These are phyloP conservation scores for Aplidium turbinatum DNA, from an alignment of 23 tunicate genomes.

Conservation along the genomic window DNA sequence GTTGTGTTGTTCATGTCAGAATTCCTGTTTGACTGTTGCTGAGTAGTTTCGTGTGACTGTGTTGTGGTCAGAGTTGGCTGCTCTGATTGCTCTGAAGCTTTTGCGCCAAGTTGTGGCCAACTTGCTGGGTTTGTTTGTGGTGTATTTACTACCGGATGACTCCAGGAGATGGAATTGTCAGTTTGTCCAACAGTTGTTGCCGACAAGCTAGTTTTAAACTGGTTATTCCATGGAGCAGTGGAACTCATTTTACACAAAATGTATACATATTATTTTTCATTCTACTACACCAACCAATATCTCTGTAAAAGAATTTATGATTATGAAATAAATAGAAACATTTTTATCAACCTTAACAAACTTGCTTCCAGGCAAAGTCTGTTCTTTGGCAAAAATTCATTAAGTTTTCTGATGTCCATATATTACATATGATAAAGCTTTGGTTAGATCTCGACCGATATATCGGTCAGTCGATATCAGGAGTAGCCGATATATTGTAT, in stretches of 20 bases:
- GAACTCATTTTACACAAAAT: constrained; percentile 24
- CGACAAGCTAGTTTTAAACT: constrained; percentile 21
- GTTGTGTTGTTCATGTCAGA: constrained; percentile 16
- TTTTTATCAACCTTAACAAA: too few species aligned
- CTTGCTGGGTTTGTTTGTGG: constrained; percentile 82
- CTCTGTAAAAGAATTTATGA: too few species aligned
- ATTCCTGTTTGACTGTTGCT: constrained; percentile 58
- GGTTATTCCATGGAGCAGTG: constrained; percentile 46
- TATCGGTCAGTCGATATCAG: too few species aligned
- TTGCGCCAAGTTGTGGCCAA: constrained; percentile 90
- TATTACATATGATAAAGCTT: too few species aligned
- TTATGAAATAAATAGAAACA: too few species aligned
- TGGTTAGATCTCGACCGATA: too few species aligned
- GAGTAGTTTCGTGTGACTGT: constrained; percentile 33
- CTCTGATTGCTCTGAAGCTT: constrained; percentile 33
- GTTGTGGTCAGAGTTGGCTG: constrained; percentile 15
- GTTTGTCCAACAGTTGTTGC: neutral
- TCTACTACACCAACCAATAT: too few species aligned
- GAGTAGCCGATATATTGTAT: too few species aligned
- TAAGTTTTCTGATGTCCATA: too few species aligned
- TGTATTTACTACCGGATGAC: constrained; percentile 47
- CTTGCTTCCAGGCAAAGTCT: too few species aligned
- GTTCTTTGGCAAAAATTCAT: too few species aligned
- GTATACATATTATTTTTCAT: too few species aligned
- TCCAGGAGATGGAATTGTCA: constrained; percentile 16